Evolutionary conservation across 2,797 vertebrate species (phyloP), one percentile per base, ranked within the genome.

Genomic region (Jordanella pulchra): DNA sequence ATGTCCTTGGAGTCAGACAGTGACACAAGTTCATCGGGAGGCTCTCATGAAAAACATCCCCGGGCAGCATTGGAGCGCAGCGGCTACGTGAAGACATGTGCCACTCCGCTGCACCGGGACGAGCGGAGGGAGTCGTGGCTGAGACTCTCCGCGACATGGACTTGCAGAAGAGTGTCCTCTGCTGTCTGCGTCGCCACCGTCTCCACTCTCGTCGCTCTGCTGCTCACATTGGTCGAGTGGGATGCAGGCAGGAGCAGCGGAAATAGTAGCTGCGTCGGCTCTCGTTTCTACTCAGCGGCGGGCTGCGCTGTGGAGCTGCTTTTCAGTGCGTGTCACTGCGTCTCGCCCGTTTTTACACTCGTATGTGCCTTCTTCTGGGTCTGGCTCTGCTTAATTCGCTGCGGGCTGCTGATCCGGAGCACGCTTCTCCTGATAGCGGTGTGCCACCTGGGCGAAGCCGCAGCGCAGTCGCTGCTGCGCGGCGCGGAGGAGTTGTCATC

Each of bases 391-490:
- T 90, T 95, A 85, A 89, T 92, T 85, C 95, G 95, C 83, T 89
- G 94, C 80, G 94, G 95, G 82, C 86, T 95, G 79, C 90, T 88
- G 73, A 30, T 93, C 88, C 92, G 92, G 68, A 86, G 91, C 73
- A 93, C 92, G 55, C 68, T 91, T 11, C 85, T 92, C 81, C 86
- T 96, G 72, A 87, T 94, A 81, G 94, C 91, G 76, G 90, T 88
- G 92, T 94, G 95, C 93, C 94, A 95, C 89, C 91, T 92, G 83
- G 95, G 95, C 86, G 95, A 96, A 93, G 94, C 94, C 79, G 93
- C 94, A 47, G 94, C 94, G 73, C 95, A 94, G 91, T 82, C 88
- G 23, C 91, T 93, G 75, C 84, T 94, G 88, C 79, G 83, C 85
- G 90, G 87, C 71, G 84, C 89, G 85, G 95, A 93, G 86, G 95